Percentiles rank a stretch among this genome's conserved stretches.
Conservation (phyloP, 1,140 invertebrate genomes). For the Rhizoglyphus robini region DNA sequence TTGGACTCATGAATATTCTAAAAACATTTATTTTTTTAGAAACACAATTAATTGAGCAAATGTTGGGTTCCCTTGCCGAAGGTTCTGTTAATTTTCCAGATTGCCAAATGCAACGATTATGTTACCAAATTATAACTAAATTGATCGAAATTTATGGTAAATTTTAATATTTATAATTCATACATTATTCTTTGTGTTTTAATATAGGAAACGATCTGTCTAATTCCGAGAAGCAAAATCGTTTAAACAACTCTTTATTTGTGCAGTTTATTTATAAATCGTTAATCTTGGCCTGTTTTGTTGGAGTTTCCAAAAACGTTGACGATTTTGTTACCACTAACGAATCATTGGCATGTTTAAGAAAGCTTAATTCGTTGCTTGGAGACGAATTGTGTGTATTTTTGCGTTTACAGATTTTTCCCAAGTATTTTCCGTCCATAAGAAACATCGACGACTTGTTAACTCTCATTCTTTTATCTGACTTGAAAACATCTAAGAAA, state of each 20-base stretch:
- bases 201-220: background rate
- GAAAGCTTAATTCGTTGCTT: background rate
- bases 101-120: conserved; percentile 40
- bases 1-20: background rate
- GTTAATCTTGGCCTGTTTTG: conserved; percentile 44
- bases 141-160: conserved; percentile 43
- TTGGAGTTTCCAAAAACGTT: conserved; percentile 40
- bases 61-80: conserved; percentile 40
- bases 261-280: conserved; percentile 41
- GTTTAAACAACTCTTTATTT: conserved; percentile 31
- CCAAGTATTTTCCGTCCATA: conserved; percentile 11
- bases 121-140: conserved; percentile 42
- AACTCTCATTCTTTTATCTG: background rate
- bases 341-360: background rate
- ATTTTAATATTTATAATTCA: conserved; percentile 20
- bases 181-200: background rate
- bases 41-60: conserved; percentile 33
- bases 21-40: conserved; percentile 28
- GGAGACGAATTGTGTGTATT: background rate
- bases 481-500: background rate
- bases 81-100: conserved; percentile 43
- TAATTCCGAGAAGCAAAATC: background rate
- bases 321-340: background rate
- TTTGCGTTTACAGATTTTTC: background rate
- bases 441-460: background rate